Percentiles rank a stretch among this genome's conserved stretches.
phyloP scores from a whole-genome alignment of 2,797 vertebrate species.

The Bradypodion ventrale region DNA sequence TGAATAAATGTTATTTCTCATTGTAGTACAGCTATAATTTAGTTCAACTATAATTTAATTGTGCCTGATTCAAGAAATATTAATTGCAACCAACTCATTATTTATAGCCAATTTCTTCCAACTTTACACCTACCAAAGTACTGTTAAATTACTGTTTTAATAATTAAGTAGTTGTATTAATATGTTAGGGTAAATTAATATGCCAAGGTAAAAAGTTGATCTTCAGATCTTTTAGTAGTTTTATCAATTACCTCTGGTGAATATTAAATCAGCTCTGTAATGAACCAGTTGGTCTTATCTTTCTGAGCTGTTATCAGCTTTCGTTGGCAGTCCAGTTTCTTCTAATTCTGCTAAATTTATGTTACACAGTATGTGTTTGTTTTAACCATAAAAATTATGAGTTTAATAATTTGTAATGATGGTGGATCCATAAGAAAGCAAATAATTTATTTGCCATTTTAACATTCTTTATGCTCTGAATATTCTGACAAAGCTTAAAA shows the following conservation, averaged over 20 bases:
- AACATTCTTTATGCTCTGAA: not conserved
- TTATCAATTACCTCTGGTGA: not conserved
- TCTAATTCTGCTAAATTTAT: conserved; percentile 21
- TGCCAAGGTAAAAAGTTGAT: not conserved
- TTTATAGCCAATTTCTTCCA: not conserved
- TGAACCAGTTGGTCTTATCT: not conserved
- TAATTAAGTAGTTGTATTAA: not conserved
- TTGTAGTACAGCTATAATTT: not conserved
- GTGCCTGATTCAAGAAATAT: not conserved
- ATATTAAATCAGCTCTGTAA: not conserved
- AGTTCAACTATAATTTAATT: no score
- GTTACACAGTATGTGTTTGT: conserved; percentile 20
- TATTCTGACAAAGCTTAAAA: not conserved
- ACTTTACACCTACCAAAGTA: not conserved
- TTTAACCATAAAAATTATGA: conserved; percentile 4
- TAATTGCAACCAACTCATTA: not conserved
- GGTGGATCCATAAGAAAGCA: not conserved
- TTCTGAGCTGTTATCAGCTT: not conserved
- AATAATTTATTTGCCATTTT: not conserved
- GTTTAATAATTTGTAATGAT: conserved; percentile 14
- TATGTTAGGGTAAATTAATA: not conserved
- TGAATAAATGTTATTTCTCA: not conserved
- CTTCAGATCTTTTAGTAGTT: not conserved
- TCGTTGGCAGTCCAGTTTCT: not conserved
- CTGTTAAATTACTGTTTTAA: not conserved